Percentiles rank a stretch among this genome's conserved stretches.
These are phyloP conservation scores for Spilogale gracilis DNA, from an alignment of 2,113 vertebrate genomes.

Conservation along the genomic window DNA sequence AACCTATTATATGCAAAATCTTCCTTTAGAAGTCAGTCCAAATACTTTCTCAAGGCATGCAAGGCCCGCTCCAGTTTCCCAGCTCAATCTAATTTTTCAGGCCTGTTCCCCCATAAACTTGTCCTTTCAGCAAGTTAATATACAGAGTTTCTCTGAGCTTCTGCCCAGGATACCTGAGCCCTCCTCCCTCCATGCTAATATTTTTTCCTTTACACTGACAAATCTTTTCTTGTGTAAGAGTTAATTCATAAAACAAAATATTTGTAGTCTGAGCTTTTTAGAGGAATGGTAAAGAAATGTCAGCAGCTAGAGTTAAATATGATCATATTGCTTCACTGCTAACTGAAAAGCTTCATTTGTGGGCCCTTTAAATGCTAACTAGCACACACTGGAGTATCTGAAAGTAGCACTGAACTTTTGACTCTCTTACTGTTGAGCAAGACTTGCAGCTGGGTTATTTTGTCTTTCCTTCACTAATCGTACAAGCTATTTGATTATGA, in stretches of 20 bases:
- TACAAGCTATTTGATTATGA: conserved; percentile 20
- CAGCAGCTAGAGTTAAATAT: neutral
- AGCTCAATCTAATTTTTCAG: neutral
- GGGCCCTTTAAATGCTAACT: neutral
- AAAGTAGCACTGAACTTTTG: conserved; percentile 42
- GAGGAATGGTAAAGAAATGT: neutral
- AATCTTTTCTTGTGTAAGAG: neutral
- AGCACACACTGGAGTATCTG: neutral
- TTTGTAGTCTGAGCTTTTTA: neutral
- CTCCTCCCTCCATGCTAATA: neutral
- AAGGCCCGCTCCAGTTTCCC: neutral
- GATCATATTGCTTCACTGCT: neutral
- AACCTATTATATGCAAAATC: neutral
- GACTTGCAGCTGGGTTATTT: neutral
- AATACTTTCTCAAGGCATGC: neutral
- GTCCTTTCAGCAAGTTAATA: neutral
- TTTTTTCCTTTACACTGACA: neutral
- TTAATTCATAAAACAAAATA: conserved; percentile 28
- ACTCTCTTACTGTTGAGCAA: conserved; percentile 47
- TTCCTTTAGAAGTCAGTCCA: neutral
- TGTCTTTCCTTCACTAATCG: conserved; percentile 30
- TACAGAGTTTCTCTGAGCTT: conserved; percentile 1
- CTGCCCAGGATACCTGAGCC: neutral
- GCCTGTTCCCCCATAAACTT: neutral
- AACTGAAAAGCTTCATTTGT: neutral